Evolutionary conservation across 1,140 invertebrate species (phyloP).

Genomic region (Drosophila seguyi): DNA sequence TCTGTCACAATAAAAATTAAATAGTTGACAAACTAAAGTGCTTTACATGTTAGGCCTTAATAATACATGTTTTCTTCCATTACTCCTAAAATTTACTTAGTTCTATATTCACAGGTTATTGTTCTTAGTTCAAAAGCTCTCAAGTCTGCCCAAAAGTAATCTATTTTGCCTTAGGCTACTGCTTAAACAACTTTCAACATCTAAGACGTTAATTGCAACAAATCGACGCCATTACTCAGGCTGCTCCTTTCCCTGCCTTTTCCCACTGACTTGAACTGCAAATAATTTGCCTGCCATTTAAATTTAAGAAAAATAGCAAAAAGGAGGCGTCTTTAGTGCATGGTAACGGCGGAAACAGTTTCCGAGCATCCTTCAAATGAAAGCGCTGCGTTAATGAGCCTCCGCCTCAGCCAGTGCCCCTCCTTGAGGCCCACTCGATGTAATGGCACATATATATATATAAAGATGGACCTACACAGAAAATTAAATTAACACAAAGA

Average conservation of each 20-base stretch:
- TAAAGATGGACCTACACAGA: slow-evolving; percentile 1
- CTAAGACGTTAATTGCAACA: slow-evolving; percentile 75
- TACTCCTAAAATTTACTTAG: neutral
- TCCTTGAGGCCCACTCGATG: slow-evolving; percentile 5
- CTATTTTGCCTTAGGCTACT: slow-evolving; percentile 9
- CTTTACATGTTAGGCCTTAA: neutral
- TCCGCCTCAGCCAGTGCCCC: slow-evolving; percentile 2
- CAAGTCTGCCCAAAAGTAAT: slow-evolving; percentile 9
- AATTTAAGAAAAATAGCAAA: slow-evolving; percentile 55
- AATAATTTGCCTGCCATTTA: slow-evolving; percentile 52
- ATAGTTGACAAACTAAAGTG: neutral
- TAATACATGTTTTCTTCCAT: neutral
- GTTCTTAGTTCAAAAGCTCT: slow-evolving; percentile 19
- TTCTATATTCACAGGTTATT: neutral
- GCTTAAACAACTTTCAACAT: slow-evolving; percentile 61
- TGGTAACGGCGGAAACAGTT: slow-evolving; percentile 58
- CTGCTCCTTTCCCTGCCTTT: neutral
- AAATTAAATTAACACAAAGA: neutral
- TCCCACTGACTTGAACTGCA: slow-evolving; percentile 26
- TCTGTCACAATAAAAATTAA: neutral
- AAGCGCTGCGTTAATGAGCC: slow-evolving; percentile 69
- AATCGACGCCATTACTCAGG: slow-evolving; percentile 75
- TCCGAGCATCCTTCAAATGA: slow-evolving; percentile 68
- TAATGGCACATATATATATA: slow-evolving; percentile 27
- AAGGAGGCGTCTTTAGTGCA: slow-evolving; percentile 4